phyloP scores from a whole-genome alignment of 1,140 invertebrate species.

The Drosophila kohkoa region DNA sequence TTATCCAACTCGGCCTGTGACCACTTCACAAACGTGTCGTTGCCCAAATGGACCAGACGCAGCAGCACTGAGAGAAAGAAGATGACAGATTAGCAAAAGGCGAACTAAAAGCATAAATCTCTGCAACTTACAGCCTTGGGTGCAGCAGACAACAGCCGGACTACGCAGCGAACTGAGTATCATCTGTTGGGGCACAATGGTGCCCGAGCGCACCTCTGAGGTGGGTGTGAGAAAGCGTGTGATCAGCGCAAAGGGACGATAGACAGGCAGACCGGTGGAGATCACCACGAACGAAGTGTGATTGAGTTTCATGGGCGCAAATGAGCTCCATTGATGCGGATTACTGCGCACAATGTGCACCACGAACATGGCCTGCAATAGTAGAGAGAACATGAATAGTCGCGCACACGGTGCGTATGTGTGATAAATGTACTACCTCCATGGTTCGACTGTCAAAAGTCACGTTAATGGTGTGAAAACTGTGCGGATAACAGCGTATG shows the following conservation, averaged over 20 bases:
- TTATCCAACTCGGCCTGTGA: conserved; percentile 69
- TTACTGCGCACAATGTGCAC: conserved; percentile 78
- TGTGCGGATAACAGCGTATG: conserved; percentile 82
- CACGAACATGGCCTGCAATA: conserved; percentile 70
- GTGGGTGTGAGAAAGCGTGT: conserved; percentile 71
- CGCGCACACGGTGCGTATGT: neutral
- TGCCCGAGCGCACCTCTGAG: conserved; percentile 59
- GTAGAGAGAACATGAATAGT: neutral
- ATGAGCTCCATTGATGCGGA: conserved; percentile 75
- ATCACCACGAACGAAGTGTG: conserved; percentile 79
- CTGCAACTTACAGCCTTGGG: conserved; percentile 77
- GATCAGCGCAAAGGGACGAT: conserved; percentile 78
- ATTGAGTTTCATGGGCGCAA: conserved; percentile 76
- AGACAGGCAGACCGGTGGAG: conserved; percentile 69
- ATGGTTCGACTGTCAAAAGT: conserved; percentile 74
- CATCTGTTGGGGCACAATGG: conserved; percentile 59
- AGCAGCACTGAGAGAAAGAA: conserved; percentile 63
- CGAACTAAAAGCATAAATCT: conserved; percentile 61
- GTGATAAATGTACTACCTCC: conserved; percentile 47
- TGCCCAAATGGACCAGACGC: conserved; percentile 70
- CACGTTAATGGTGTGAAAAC: conserved; percentile 79
- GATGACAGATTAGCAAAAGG: neutral
- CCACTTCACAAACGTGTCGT: conserved; percentile 80
- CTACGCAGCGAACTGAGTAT: conserved; percentile 75
- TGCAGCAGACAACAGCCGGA: conserved; percentile 74